Conservation (phyloP, 2,113 vertebrate genomes). For the Neofelis nebulosa region DNA sequence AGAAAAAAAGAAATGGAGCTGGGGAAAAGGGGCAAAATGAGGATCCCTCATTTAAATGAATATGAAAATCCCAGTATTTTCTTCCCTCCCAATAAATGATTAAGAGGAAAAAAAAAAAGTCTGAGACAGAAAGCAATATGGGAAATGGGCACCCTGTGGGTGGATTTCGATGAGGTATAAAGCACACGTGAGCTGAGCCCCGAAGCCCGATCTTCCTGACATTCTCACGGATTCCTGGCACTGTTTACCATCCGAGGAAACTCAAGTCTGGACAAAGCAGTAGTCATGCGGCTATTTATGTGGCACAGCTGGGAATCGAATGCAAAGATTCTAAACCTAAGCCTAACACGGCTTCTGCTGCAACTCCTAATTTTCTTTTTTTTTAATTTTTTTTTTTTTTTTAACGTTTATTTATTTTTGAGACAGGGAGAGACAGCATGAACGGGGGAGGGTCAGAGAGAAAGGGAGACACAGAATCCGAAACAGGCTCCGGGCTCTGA, state of each 20-base stretch:
- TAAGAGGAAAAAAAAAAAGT: neutral
- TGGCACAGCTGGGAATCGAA: neutral
- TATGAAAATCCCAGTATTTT: neutral
- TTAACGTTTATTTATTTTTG: too few species aligned
- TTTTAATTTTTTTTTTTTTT: too few species aligned
- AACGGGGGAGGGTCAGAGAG: too few species aligned
- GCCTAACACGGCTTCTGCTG: neutral
- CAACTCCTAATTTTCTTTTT: neutral
- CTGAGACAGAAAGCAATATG: too few species aligned
- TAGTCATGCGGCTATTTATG: accelerated
- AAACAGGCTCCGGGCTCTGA: too few species aligned
- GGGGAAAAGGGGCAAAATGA: neutral
- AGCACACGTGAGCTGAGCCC: neutral
- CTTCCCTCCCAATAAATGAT: neutral
- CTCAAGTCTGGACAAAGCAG: neutral
- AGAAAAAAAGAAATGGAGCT: neutral
- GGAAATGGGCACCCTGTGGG: neutral
- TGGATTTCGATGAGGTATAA: neutral
- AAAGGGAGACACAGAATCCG: too few species aligned
- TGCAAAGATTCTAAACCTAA: neutral
- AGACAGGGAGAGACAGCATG: too few species aligned
- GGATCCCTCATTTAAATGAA: neutral
- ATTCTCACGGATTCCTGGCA: neutral
- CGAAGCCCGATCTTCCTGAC: neutral
- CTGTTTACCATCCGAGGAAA: neutral